phyloP scores from a whole-genome alignment of 1,140 invertebrate species.

The Drosophila ambigua region DNA sequence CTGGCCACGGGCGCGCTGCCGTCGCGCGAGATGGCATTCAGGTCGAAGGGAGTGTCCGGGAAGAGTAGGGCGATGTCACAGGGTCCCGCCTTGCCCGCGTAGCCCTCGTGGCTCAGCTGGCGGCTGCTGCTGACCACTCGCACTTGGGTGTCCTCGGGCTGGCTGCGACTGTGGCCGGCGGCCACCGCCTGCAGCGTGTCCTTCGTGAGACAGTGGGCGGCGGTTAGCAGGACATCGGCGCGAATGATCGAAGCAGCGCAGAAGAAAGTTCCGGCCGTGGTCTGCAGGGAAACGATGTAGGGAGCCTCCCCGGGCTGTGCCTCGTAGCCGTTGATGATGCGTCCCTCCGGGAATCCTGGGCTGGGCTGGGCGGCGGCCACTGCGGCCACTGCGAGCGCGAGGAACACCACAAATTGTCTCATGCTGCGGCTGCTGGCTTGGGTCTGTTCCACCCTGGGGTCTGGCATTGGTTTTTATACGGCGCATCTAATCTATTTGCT shows the following conservation, averaged over 20 bases:
- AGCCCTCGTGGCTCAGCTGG: constrained; percentile 84
- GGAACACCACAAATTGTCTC: constrained; percentile 65
- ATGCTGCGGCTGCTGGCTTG: constrained; percentile 39
- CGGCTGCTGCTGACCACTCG: constrained; percentile 28
- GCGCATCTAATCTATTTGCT: constrained; percentile 16
- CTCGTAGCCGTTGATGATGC: constrained; percentile 81
- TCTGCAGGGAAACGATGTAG: constrained; percentile 73
- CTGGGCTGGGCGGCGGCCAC: constrained; percentile 42
- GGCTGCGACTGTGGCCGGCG: constrained; percentile 79
- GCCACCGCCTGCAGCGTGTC: constrained; percentile 28
- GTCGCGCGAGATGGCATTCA: constrained; percentile 76
- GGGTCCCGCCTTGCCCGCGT: constrained; percentile 84
- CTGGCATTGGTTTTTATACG: constrained; percentile 49
- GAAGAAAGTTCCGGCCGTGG: constrained; percentile 33
- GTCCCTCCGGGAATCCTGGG: constrained; percentile 65
- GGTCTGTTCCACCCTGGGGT: constrained; percentile 21
- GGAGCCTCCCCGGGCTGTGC: constrained; percentile 68
- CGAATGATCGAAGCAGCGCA: constrained; percentile 61
- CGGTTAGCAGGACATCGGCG: constrained; percentile 45
- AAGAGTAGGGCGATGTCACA: constrained; percentile 88
- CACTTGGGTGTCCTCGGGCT: constrained; percentile 60
- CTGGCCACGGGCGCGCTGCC: constrained; percentile 84
- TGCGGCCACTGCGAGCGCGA: constrained; percentile 57
- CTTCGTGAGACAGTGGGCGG: constrained; percentile 66
- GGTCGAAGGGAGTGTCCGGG: constrained; percentile 84